Percentiles rank a stretch among this genome's conserved stretches.
phyloP scores from a whole-genome alignment of 1,140 invertebrate species.

The Zaprionus nigranus region DNA sequence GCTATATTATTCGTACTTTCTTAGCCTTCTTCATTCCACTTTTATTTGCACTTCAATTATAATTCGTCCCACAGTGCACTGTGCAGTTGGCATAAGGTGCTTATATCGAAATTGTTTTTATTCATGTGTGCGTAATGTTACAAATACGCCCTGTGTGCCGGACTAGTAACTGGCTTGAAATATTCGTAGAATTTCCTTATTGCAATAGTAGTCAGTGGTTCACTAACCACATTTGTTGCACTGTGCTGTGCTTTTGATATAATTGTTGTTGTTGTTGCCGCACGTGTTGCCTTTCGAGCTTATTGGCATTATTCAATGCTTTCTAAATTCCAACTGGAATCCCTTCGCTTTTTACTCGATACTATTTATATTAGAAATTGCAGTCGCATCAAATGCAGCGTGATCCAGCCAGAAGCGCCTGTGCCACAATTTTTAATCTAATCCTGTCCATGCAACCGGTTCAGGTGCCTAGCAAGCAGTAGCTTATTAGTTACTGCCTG shows the following conservation, averaged over 20 bases:
- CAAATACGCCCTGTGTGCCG: slow-evolving; percentile 64
- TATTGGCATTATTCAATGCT: slow-evolving; percentile 75
- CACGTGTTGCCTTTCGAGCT: slow-evolving; percentile 68
- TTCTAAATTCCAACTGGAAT: slow-evolving; percentile 72
- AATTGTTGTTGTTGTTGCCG: slow-evolving; percentile 24
- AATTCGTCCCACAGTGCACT: not conserved
- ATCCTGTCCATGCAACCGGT: slow-evolving; percentile 40
- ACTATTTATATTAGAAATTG: slow-evolving; percentile 49
- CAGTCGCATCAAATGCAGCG: slow-evolving; percentile 42
- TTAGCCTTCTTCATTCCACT: not conserved
- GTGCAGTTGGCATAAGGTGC: slow-evolving; percentile 68
- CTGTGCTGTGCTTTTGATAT: not conserved
- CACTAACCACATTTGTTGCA: slow-evolving; percentile 47
- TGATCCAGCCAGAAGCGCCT: too few species aligned
- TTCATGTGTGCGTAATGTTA: slow-evolving; percentile 33
- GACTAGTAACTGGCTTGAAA: slow-evolving; percentile 63
- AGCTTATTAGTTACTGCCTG: slow-evolving; percentile 19
- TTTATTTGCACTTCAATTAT: not conserved
- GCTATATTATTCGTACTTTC: not conserved
- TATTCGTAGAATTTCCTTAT: slow-evolving; percentile 79
- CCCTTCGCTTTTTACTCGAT: slow-evolving; percentile 40
- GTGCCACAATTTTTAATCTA: slow-evolving; percentile 67
- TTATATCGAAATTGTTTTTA: slow-evolving; percentile 74
- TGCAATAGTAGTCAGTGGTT: slow-evolving; percentile 55
- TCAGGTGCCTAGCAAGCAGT: slow-evolving; percentile 13